Evolutionary conservation across 2,888 invertebrate genomes (phyloP), one percentile per base, ranked within the genome.

Genomic region (Siphlonurus alternatus): DNA sequence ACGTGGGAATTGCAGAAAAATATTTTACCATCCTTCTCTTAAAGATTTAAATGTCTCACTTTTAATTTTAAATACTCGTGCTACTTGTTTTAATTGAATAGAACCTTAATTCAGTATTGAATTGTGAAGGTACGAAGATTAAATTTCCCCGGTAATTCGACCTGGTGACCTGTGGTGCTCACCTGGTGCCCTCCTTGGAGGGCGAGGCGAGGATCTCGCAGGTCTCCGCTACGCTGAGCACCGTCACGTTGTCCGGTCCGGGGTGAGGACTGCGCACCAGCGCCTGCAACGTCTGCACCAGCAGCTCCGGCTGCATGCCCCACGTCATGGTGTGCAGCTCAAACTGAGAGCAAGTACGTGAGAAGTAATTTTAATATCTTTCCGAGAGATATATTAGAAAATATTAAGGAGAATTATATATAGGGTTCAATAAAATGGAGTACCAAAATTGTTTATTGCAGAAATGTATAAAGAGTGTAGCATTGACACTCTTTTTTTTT

Each of bases 321-420:
- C 89, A 89, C 0, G 87, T 81, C 66, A 81, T 79, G 0, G 83
- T 80, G 2, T 76, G 73, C 3, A 88, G 70, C 70, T 88, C 87
- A 69, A 90, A 82, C 86, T 90, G 71, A 51, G 73, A 71, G 69
- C 70, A n/a, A n/a, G n/a, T n/a, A n/a, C n/a, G n/a, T 61, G 15
- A 66, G 64, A 63, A 66, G 53, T 22, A 38, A 63, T 53, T 54
- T 61, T 25, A 24, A 53, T 7, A n/a, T 23, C 1, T 56, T 60
- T 61, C 63, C 65, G 51, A 53, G 20, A 23, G n/a, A 61, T 59
- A 18, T 18, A 25, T 61, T 54, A 53, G 1, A 66, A 54, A 20
- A 53, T 59, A n/a, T 38, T n/a, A 24, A 51, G 25, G 1, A 61
- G 51, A 64, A 65, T 25, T 10, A 61, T 23, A 7, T 53, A 59